Base-by-base conservation (phyloP, 1,140 invertebrate genomes). In the Diuraphis noxia region DNA sequence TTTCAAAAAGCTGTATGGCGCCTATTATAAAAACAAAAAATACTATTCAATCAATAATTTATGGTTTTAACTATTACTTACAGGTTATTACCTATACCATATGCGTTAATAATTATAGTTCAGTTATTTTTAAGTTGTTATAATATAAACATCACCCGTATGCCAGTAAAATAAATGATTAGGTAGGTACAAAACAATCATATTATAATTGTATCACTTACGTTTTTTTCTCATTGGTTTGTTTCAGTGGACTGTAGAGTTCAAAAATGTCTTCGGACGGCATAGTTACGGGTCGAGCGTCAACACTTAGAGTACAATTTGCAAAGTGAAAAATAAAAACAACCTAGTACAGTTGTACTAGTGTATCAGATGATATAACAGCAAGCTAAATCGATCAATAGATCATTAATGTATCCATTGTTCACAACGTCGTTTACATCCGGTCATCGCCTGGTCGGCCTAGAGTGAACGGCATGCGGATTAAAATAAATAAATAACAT, bases 261-360 rank as follows among this genome's bases (percentile, higher is more conserved):
- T 91, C 89, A 81, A 91, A 91, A 82, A 81, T 81, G n/a, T 91
- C 77, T 81, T 34, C 38, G 25, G 89, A 49, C 34, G 34, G 34
- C 89, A 91, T 91, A 19, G 89, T 91, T 38, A 82, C n/a, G 5
- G 25, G 13, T 52, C 36, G 10, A 82, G 56, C 10, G 25, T 34
- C 85, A 38, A 21, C 23, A 9, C 84, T 34, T 38, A 49, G 13
- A 36, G 10, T 56, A 40, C 9, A 86, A 86, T 34, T 86, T 6
- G n/a, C 21, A 49, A 10, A 23, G n/a, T 25, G 21, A 49, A 19
- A 49, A 36, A 9, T 36, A 52, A 36, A 38, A 86, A 86, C 21
- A 0, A 52, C 9, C 56, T 5, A 72, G 13, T 72, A 72, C 13
- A 4, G 56, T 63, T 17, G 9, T 10, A 30, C 9, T n/a, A 56